Evolutionary conservation across 2,888 invertebrate species (phyloP).

Genomic region (Melikaiella ostensackeni): DNA sequence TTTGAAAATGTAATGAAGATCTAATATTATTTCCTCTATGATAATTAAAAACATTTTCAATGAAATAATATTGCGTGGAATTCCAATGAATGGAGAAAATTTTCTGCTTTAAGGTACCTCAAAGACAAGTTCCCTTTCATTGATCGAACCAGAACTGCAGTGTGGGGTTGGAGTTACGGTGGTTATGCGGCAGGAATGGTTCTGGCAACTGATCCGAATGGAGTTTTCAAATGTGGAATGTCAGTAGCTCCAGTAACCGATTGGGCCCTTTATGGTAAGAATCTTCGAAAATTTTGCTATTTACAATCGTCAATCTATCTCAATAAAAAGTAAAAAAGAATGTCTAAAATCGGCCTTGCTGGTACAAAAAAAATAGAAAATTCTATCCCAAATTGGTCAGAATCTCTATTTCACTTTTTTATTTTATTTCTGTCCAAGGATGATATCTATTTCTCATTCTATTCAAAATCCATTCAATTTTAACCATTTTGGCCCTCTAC

Average conservation of each 20-base stretch:
- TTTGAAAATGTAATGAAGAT: too few species aligned
- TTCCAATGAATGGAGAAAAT: slow-evolving; percentile 8
- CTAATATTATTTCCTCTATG: too few species aligned
- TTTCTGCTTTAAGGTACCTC: slow-evolving; percentile 79
- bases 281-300: neutral
- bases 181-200: slow-evolving; percentile 95
- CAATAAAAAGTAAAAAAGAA: too few species aligned
- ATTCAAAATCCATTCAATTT: too few species aligned
- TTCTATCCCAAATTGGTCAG: too few species aligned
- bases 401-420: too few species aligned
- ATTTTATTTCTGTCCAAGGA: too few species aligned
- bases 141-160: slow-evolving; percentile 89
- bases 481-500: too few species aligned
- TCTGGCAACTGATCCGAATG: slow-evolving; percentile 85
- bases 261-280: slow-evolving; percentile 95
- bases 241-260: slow-evolving; percentile 98
- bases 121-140: slow-evolving; percentile 85
- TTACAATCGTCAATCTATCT: neutral
- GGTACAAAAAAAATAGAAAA: too few species aligned
- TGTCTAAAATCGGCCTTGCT: too few species aligned
- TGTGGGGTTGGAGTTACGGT: slow-evolving; percentile 99
- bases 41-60: neutral
- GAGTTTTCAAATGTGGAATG: slow-evolving; percentile 94
- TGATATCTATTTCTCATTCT: too few species aligned
- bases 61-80: neutral